A percentile compares a stretch with the other conserved stretches of the same genome.
Conservation (phyloP, 2,797 vertebrate species). For the Falco berigora region DNA sequence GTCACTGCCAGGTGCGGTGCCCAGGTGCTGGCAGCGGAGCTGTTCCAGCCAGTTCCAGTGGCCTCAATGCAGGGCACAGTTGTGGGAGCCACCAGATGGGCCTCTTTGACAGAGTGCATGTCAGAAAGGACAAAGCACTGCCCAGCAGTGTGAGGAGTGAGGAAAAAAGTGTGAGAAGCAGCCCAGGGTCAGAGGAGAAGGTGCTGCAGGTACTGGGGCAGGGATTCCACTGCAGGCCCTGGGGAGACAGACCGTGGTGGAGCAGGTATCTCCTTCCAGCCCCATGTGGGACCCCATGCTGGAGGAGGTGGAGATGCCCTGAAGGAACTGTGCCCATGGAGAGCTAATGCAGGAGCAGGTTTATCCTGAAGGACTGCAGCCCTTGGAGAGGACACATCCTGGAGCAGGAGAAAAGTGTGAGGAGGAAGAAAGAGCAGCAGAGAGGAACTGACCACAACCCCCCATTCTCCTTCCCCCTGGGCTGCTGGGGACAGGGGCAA, state of each 20-base stretch:
- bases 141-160: background rate
- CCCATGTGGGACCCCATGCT: fast-evolving
- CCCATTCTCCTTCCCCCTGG: background rate
- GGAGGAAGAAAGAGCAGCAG: background rate
- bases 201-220: background rate
- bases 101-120: background rate
- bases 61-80: background rate
- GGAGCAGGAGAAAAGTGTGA: background rate
- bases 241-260: background rate
- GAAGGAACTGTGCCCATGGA: background rate
- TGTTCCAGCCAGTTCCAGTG: background rate
- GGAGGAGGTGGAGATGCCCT: background rate
- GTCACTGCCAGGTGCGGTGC: background rate
- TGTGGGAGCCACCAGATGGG: background rate
- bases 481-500: background rate
- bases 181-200: background rate
- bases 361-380: background rate
- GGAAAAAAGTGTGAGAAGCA: background rate
- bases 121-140: background rate
- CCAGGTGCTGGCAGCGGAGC: background rate
- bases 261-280: background rate
- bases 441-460: background rate
- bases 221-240: background rate
- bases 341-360: background rate
- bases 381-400: background rate